These are phyloP conservation scores for Leucopsar rothschildi DNA, from an alignment of 2,113 vertebrate genomes.

Conservation along the genomic window DNA sequence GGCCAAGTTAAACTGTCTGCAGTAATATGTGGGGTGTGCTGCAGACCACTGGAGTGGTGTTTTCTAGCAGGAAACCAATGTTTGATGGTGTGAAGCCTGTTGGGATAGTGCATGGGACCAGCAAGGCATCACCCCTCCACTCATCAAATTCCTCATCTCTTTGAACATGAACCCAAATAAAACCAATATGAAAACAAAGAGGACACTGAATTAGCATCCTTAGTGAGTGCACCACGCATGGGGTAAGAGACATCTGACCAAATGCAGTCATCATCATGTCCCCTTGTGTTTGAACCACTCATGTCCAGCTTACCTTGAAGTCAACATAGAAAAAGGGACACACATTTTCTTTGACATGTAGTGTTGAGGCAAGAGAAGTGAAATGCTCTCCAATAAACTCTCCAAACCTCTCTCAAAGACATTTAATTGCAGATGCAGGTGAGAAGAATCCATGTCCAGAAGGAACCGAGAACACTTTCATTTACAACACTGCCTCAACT, in stretches of 20 bases:
- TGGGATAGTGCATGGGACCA: neutral
- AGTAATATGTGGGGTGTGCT: neutral
- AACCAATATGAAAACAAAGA: neutral
- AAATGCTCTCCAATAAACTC: neutral
- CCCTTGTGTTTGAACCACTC: neutral
- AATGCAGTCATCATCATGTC: neutral
- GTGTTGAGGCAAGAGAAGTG: neutral
- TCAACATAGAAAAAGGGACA: neutral
- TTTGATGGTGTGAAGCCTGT: neutral
- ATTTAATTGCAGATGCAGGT: neutral
- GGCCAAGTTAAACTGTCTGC: neutral
- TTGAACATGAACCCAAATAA: neutral
- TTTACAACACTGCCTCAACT: neutral
- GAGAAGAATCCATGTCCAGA: neutral
- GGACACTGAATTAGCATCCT: neutral
- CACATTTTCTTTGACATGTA: neutral
- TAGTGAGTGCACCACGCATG: neutral
- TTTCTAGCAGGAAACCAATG: neutral
- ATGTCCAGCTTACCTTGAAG: neutral
- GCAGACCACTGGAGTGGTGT: neutral
- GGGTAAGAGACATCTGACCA: neutral
- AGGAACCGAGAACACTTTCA: neutral
- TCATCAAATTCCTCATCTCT: neutral
- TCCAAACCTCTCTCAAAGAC: neutral
- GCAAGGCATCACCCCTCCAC: neutral